Evolutionary conservation across 2,113 vertebrate genomes (phyloP).

Genomic region (Dromas ardeola): DNA sequence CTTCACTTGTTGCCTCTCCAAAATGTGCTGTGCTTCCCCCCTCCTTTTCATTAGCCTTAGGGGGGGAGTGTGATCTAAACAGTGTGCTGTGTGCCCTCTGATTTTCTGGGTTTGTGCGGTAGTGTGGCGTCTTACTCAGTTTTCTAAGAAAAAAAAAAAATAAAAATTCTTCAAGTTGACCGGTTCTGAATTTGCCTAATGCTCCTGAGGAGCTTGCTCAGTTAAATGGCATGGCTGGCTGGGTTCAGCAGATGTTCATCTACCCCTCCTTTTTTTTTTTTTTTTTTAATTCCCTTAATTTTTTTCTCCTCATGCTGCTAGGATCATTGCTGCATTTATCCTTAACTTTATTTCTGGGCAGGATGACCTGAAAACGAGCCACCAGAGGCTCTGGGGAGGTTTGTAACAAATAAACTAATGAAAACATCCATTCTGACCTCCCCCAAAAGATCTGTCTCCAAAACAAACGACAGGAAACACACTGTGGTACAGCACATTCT

Average conservation of each 20-base stretch:
- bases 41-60: background rate
- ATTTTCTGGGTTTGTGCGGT: background rate
- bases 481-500: slow-evolving; percentile 8
- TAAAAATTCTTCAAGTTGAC: background rate
- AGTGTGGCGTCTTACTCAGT: background rate
- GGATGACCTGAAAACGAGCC: slow-evolving; percentile 36
- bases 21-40: background rate
- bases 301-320: background rate
- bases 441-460: background rate
- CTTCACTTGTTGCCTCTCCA: background rate
- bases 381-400: background rate
- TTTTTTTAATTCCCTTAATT: background rate
- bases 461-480: slow-evolving; percentile 43
- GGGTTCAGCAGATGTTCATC: background rate
- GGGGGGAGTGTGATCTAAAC: background rate
- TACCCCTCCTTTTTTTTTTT: background rate
- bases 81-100: background rate
- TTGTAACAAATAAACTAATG: background rate
- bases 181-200: background rate
- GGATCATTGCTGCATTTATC: background rate
- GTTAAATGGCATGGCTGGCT: background rate
- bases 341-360: slow-evolving; percentile 3
- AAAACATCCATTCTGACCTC: background rate
- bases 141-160: background rate
- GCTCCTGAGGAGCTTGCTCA: background rate